These are phyloP conservation scores for Alexandromys fortis DNA, from an alignment of 2,113 vertebrate genomes.

Conservation along the genomic window DNA sequence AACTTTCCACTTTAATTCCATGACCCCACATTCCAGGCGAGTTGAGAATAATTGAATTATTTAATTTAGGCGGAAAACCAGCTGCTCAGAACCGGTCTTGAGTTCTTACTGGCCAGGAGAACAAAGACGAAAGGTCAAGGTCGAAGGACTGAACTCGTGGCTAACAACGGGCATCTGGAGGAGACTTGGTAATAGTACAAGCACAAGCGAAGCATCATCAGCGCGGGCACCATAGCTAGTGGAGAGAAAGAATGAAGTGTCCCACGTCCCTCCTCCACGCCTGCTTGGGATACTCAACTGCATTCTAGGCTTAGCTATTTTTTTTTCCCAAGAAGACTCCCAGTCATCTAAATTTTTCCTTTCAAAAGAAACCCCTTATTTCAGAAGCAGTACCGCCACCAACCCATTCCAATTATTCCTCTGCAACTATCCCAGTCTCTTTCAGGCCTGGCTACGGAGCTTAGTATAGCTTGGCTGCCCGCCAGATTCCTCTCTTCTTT, in stretches of 20 bases:
- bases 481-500: slow-evolving; percentile 73
- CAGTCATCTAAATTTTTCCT: slow-evolving; percentile 32
- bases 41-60: slow-evolving; percentile 69
- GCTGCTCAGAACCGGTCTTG: slow-evolving; percentile 47
- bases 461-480: slow-evolving; percentile 63
- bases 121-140: slow-evolving; percentile 54
- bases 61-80: slow-evolving; percentile 67
- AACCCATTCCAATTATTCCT: slow-evolving; percentile 67
- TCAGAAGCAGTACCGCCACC: slow-evolving; percentile 46
- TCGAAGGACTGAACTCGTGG: neutral
- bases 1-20: slow-evolving; percentile 45
- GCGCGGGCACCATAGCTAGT: neutral
- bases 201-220: neutral
- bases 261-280: neutral
- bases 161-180: neutral
- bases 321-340: slow-evolving; percentile 1
- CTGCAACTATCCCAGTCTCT: slow-evolving; percentile 66
- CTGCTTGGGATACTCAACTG: neutral
- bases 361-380: slow-evolving; percentile 68
- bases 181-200: neutral
- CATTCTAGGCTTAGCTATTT: neutral
- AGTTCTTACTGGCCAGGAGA: slow-evolving; percentile 10
- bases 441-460: slow-evolving; percentile 72
- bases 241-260: neutral
- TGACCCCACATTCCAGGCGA: slow-evolving; percentile 50